phyloP scores from a whole-genome alignment of 2,888 invertebrate species.

The Netelia fuscicornis region DNA sequence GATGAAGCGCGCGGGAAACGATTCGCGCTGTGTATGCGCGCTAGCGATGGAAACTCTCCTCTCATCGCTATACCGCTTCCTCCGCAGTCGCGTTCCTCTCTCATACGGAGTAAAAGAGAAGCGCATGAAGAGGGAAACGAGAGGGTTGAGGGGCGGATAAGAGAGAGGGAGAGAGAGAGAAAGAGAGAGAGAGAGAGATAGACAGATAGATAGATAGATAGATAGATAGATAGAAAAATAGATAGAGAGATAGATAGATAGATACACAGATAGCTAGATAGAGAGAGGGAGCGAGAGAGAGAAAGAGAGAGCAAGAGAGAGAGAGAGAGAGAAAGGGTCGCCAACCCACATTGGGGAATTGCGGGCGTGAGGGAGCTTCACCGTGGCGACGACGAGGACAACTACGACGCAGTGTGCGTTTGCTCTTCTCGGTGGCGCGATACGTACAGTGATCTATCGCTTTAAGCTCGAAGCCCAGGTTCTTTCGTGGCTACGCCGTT shows the following conservation, averaged over 20 bases:
- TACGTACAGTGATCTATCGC: conserved; percentile 82
- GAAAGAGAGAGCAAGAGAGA: not conserved
- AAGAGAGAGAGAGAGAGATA: not conserved
- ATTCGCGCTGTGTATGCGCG: not conserved
- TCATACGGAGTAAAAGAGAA: not conserved
- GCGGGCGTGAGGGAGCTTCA: conserved; percentile 25
- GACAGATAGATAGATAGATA: not conserved
- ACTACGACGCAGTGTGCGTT: conserved; percentile 23
- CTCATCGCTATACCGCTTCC: conserved; percentile 30
- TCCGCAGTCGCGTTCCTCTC: conserved; percentile 23
- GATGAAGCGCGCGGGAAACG: not conserved
- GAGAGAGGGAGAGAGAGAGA: too few species aligned
- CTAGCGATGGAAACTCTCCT: conserved; percentile 43
- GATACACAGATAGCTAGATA: not conserved
- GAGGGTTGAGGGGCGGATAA: not conserved
- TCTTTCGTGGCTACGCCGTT: conserved; percentile 84
- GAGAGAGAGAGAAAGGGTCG: conserved; percentile 5
- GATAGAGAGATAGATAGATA: not conserved
- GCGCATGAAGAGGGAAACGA: not conserved
- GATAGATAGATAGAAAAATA: not conserved
- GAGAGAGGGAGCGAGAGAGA: not conserved
- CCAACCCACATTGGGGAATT: conserved; percentile 52
- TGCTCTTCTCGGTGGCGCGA: conserved; percentile 23
- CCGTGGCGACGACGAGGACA: not conserved
- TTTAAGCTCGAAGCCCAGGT: conserved; percentile 83